Percentiles rank a stretch among this genome's conserved stretches.
These are phyloP conservation scores for Platygyra sinensis DNA, from an alignment of 64 coral and sea anemone species.

Conservation along the genomic window DNA sequence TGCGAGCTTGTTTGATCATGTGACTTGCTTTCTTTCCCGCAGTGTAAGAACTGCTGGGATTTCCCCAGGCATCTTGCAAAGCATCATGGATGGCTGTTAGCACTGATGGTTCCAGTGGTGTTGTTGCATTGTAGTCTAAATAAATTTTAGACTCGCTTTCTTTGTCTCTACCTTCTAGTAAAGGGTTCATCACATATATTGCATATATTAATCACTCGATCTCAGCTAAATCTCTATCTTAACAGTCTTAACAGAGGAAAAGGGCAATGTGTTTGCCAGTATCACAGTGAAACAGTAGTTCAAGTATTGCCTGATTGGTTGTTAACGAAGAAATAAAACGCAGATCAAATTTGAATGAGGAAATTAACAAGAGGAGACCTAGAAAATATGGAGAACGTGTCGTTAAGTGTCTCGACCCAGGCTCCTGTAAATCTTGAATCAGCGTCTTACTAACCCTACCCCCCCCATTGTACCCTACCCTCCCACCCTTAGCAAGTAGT, in stretches of 20 bases:
- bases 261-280: too few species aligned
- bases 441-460: background rate
- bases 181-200: background rate
- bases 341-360: too few species aligned
- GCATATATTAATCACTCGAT: too few species aligned
- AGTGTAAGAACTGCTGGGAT: constrained; percentile 91
- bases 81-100: constrained; percentile 81
- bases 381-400: background rate
- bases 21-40: constrained; percentile 82
- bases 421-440: constrained; percentile 2
- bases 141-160: constrained; percentile 45
- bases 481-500: background rate
- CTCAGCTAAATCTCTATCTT: too few species aligned
- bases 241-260: too few species aligned
- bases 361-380: too few species aligned
- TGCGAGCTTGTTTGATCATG: constrained; percentile 76
- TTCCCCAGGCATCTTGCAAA: constrained; percentile 93
- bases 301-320: too few species aligned
- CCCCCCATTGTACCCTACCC: background rate
- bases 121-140: constrained; percentile 95
- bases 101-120: constrained; percentile 87
- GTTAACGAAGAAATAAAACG: too few species aligned
- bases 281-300: too few species aligned
- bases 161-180: background rate
- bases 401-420: background rate